Percentiles rank a stretch among this genome's conserved stretches.
These are phyloP conservation scores for Semibalanus balanoides DNA, from an alignment of 1,140 invertebrate species.

Conservation along the genomic window DNA sequence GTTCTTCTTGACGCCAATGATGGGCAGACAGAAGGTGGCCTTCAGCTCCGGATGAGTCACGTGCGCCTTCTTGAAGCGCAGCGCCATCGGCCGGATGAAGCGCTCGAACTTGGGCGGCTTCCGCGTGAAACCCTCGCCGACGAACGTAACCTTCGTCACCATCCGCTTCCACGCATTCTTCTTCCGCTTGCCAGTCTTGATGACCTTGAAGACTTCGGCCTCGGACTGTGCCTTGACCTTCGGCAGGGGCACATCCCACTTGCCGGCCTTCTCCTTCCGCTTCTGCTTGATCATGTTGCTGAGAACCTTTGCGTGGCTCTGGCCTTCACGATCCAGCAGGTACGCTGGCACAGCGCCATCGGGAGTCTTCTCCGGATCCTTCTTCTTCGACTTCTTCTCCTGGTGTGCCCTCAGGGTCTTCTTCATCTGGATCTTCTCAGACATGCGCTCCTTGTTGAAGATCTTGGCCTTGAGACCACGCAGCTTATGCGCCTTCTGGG, in stretches of 20 bases:
- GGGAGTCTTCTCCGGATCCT: slow-evolving; percentile 55
- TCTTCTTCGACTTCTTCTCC: slow-evolving; percentile 76
- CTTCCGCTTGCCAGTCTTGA: slow-evolving; percentile 86
- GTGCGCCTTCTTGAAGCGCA: slow-evolving; percentile 91
- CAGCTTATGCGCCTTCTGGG: slow-evolving; percentile 78
- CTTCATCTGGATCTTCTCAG: slow-evolving; percentile 99
- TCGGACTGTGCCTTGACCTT: slow-evolving; percentile 97
- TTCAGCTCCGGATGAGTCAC: slow-evolving; percentile 98
- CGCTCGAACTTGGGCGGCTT: slow-evolving; percentile 99
- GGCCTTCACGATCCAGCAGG: slow-evolving; percentile 89
- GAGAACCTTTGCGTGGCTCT: slow-evolving; percentile 82
- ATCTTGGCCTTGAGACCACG: slow-evolving; percentile 95
- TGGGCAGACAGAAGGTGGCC: slow-evolving; percentile 95
- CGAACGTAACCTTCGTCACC: slow-evolving; percentile 97
- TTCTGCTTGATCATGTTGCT: slow-evolving; percentile 99
- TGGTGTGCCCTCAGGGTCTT: slow-evolving; percentile 90
- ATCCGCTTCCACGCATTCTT: slow-evolving; percentile 98
- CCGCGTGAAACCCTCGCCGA: slow-evolving; percentile 94
- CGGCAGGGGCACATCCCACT: slow-evolving; percentile 99
- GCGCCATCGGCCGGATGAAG: slow-evolving; percentile 96
- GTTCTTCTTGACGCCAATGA: slow-evolving; percentile 99
- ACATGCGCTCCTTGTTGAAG: slow-evolving; percentile 87
- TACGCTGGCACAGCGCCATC: slow-evolving; percentile 93
- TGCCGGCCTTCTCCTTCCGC: slow-evolving; percentile 97
- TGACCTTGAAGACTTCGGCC: slow-evolving; percentile 90